phyloP scores from a whole-genome alignment of 2,888 invertebrate genomes.

The Zygaena filipendulae region DNA sequence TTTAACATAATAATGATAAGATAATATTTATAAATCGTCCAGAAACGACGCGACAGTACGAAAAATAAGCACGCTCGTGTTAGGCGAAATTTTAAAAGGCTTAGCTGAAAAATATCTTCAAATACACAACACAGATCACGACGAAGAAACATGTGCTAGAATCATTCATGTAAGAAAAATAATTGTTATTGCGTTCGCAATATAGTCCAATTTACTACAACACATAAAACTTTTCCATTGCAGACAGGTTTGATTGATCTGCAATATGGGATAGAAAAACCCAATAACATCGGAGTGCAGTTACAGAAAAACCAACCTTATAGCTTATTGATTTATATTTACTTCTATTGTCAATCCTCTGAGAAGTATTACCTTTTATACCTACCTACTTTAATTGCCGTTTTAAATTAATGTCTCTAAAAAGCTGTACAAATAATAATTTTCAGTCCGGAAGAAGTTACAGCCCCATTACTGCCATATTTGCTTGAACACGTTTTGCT shows the following conservation, averaged over 20 bases:
- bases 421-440: neutral
- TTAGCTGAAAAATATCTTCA: conserved; percentile 42
- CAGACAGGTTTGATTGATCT: conserved; percentile 51
- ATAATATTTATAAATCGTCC: neutral
- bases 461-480: conserved; percentile 38
- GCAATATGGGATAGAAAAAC: conserved; percentile 43
- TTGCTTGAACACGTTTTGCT: conserved; percentile 42
- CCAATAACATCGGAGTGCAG: conserved; percentile 36
- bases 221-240: no score
- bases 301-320: conserved; percentile 45
- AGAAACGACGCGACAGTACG: conserved; percentile 40
- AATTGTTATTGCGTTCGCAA: no score
- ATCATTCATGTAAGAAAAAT: conserved; percentile 49
- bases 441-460: conserved; percentile 48
- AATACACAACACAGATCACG: conserved; percentile 20
- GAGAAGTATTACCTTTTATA: conserved; percentile 35
- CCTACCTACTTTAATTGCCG: neutral
- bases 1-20: no score
- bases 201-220: no score
- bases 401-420: neutral
- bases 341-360: conserved; percentile 54
- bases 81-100: conserved; percentile 47
- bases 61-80: conserved; percentile 45
- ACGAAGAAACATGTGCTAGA: conserved; percentile 25
- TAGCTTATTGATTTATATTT: conserved; percentile 49